These are phyloP conservation scores for Oreotragus oreotragus DNA, from an alignment of 2,113 vertebrate genomes.

Conservation along the genomic window DNA sequence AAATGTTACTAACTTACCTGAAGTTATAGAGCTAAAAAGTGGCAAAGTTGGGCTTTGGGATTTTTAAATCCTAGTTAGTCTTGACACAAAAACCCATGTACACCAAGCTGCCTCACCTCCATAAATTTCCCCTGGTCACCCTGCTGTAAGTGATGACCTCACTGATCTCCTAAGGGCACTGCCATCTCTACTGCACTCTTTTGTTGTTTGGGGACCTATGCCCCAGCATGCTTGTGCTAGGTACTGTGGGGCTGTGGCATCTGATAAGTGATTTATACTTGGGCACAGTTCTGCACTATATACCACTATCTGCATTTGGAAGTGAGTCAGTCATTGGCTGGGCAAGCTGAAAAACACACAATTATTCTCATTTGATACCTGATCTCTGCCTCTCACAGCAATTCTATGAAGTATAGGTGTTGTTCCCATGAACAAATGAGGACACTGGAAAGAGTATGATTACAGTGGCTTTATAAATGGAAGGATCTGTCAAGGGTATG, in stretches of 20 bases:
- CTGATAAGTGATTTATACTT: background rate
- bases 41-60: background rate
- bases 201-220: background rate
- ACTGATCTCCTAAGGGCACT: background rate
- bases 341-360: background rate
- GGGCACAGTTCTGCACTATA: background rate
- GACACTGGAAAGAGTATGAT: background rate
- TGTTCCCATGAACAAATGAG: background rate
- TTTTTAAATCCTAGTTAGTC: background rate
- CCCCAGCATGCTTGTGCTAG: background rate
- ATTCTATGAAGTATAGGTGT: background rate
- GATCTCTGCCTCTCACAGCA: background rate
- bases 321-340: background rate
- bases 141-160: background rate
- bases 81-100: background rate
- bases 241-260: background rate
- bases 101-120: background rate
- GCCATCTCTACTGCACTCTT: background rate
- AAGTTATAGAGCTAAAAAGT: background rate
- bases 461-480: background rate
- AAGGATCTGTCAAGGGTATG: background rate
- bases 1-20: background rate
- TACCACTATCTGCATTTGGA: background rate
- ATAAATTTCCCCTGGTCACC: background rate
- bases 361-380: background rate